Conservation (phyloP, 2,797 vertebrate species). For the Eulemur coronatus region DNA sequence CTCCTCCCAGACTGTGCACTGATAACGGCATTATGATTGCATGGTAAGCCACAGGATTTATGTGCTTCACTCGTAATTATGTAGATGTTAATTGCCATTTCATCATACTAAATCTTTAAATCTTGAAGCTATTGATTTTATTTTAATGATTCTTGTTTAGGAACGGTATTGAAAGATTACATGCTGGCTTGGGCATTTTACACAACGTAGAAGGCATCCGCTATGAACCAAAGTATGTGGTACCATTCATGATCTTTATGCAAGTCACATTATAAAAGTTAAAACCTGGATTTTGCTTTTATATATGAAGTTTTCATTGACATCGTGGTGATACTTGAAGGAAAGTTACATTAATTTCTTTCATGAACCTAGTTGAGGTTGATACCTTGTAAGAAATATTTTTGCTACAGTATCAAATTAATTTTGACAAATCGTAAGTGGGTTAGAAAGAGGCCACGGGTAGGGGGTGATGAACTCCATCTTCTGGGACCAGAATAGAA, state of each 20-base stretch:
- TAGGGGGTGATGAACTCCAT: background rate
- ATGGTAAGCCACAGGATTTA: slow-evolving; percentile 86
- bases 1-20: slow-evolving; percentile 93
- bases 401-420: slow-evolving; percentile 31
- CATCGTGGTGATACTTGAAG: slow-evolving; percentile 12
- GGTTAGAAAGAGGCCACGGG: background rate
- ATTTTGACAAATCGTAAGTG: background rate
- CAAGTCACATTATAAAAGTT: background rate
- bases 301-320: slow-evolving; percentile 42
- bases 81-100: background rate
- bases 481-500: background rate
- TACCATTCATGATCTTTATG: background rate
- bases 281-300: slow-evolving; percentile 2
- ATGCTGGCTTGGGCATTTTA: slow-evolving; percentile 90
- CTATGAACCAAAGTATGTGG: slow-evolving; percentile 93
- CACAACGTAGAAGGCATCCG: slow-evolving; percentile 83
- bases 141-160: slow-evolving; percentile 82
- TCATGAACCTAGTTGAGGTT: background rate
- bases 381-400: background rate
- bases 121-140: slow-evolving; percentile 5
- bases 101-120: background rate
- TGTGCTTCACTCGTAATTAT: background rate
- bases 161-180: slow-evolving; percentile 95
- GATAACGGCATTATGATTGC: slow-evolving; percentile 98
- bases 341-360: background rate